Evolutionary conservation across 2,888 invertebrate species (phyloP).

Genomic region (Campaea margaritaria): DNA sequence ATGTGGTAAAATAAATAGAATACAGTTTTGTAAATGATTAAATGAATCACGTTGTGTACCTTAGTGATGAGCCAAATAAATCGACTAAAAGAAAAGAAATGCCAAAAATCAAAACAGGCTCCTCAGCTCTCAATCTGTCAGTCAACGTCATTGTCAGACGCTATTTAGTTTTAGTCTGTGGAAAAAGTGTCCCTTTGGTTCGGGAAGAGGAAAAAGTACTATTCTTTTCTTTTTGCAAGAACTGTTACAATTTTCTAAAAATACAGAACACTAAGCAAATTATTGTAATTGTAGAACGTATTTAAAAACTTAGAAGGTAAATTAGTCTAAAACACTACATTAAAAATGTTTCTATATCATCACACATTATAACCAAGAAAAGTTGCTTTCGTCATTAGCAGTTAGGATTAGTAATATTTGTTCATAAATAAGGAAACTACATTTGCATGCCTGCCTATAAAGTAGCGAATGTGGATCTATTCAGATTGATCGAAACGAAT

Average conservation of each 20-base stretch:
- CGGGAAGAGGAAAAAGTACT: neutral
- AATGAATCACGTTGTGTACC: too few relatives aligned
- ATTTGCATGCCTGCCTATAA: neutral
- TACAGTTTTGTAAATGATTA: too few relatives aligned
- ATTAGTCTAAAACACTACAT: neutral
- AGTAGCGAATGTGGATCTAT: neutral
- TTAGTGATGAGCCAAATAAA: too few relatives aligned
- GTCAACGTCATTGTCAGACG: neutral
- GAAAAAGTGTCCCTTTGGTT: neutral
- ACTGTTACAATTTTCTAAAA: neutral
- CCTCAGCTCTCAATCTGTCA: too few relatives aligned
- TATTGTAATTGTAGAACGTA: neutral
- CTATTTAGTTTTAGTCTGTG: neutral
- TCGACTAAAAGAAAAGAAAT: too few relatives aligned
- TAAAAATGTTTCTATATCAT: neutral
- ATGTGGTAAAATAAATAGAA: too few relatives aligned
- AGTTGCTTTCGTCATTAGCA: slow-evolving; percentile 24
- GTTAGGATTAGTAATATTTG: neutral
- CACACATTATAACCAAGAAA: slow-evolving; percentile 19
- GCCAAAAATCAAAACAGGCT: too few relatives aligned
- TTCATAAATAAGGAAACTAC: neutral
- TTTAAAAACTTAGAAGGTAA: slow-evolving; percentile 1
- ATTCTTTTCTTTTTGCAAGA: neutral
- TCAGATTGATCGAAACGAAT: neutral
- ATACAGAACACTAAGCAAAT: too few relatives aligned